These are phyloP conservation scores for Apantesis nais DNA, from an alignment of 2,888 invertebrate species.

Conservation along the genomic window DNA sequence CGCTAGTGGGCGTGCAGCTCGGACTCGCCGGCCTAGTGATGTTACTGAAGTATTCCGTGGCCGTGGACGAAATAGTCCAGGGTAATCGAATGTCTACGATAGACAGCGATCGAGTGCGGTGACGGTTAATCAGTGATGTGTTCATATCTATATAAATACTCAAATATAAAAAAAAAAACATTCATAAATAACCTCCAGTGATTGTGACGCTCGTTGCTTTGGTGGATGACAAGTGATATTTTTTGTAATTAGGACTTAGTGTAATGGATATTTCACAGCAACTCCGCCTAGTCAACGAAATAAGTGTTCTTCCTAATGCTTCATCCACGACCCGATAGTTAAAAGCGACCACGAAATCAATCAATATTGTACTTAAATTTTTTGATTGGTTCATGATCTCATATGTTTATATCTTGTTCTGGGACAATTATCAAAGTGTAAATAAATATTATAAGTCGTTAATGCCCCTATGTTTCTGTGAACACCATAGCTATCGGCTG, in stretches of 20 bases:
- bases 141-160: constrained; percentile 76
- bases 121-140: constrained; percentile 67
- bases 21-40: constrained; percentile 3
- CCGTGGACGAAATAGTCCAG: neutral
- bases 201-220: constrained; percentile 52
- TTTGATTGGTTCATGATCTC: constrained; percentile 79
- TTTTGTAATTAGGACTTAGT: constrained; percentile 53
- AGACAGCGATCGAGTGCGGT: constrained; percentile 23
- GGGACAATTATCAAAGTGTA: constrained; percentile 32
- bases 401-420: constrained; percentile 57
- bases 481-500: neutral
- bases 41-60: constrained; percentile 2
- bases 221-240: constrained; percentile 80
- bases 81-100: neutral
- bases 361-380: constrained; percentile 44
- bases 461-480: constrained; percentile 53
- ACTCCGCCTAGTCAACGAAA: constrained; percentile 82
- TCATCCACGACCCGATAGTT: constrained; percentile 29
- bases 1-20: constrained; percentile 9
- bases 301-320: constrained; percentile 56
- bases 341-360: constrained; percentile 33
- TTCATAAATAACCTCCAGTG: constrained; percentile 72
- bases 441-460: constrained; percentile 42
- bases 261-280: constrained; percentile 58
- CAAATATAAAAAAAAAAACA: constrained; percentile 60